Evolutionary conservation across 2,888 invertebrate genomes (phyloP).

Genomic region (Sminthurides aquaticus): DNA sequence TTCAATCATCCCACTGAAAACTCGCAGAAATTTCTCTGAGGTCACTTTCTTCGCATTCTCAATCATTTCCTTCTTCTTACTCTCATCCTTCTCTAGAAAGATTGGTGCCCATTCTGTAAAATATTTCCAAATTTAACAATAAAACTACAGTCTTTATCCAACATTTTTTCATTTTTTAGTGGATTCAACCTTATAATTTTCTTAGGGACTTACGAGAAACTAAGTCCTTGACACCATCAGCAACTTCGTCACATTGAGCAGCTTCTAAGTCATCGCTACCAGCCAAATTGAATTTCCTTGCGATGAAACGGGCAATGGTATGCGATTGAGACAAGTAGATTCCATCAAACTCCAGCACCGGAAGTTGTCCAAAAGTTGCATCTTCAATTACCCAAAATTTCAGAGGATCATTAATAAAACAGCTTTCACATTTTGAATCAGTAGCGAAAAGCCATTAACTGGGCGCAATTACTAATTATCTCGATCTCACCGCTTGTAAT

Average conservation of each 20-base stretch:
- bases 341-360: conserved; percentile 42
- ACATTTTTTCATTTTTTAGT: too few relatives aligned
- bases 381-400: too few relatives aligned
- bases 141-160: too few relatives aligned
- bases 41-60: not conserved
- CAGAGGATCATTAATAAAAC: too few relatives aligned
- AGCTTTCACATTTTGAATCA: too few relatives aligned
- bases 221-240: conserved; percentile 22
- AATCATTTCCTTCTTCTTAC: not conserved
- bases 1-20: not conserved
- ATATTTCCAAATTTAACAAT: too few relatives aligned
- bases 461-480: conserved; percentile 48
- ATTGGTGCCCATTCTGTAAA: not conserved
- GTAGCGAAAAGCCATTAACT: too few relatives aligned
- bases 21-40: not conserved
- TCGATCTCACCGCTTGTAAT: too few relatives aligned
- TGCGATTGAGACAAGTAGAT: conserved; percentile 36
- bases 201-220: not conserved
- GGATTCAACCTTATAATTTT: too few relatives aligned
- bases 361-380: conserved; percentile 35
- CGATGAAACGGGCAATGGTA: conserved; percentile 42
- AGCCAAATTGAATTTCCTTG: conserved; percentile 30
- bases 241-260: conserved; percentile 24
- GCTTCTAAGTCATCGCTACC: conserved; percentile 30
- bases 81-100: not conserved